Percentiles rank a stretch among this genome's conserved stretches.
These are phyloP conservation scores for Falco columbarius DNA, from an alignment of 2,797 vertebrate genomes.

Conservation along the genomic window DNA sequence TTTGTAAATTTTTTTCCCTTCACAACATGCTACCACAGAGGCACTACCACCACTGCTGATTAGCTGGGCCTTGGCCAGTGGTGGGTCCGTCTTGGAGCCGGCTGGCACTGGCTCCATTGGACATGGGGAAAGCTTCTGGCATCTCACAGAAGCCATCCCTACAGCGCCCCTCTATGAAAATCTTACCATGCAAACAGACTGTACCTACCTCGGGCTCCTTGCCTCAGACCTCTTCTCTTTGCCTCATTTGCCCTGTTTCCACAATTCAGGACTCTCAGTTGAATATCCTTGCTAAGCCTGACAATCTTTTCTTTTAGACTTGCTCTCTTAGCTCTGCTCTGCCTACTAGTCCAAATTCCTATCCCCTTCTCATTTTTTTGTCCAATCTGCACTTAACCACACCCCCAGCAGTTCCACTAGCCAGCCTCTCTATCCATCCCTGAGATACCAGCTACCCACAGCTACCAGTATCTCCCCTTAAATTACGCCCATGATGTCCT, in stretches of 20 bases:
- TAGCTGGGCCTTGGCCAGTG: too few relatives aligned
- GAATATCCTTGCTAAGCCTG: neutral
- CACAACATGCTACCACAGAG: too few relatives aligned
- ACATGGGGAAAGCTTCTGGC: too few relatives aligned
- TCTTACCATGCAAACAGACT: too few relatives aligned
- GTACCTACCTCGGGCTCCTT: neutral
- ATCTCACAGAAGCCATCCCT: too few relatives aligned
- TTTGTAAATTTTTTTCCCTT: too few relatives aligned
- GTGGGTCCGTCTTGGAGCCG: too few relatives aligned
- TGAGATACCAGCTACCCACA: neutral
- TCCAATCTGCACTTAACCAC: neutral
- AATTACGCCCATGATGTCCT: neutral
- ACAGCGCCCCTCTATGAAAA: too few relatives aligned
- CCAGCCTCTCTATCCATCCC: neutral
- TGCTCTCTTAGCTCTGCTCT: neutral
- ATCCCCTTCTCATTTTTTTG: neutral
- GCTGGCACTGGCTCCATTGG: too few relatives aligned
- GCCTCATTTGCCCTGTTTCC: neutral
- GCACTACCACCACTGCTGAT: too few relatives aligned
- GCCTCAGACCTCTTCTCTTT: neutral
- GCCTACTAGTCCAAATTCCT: neutral
- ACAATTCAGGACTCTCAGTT: neutral
- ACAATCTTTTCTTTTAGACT: neutral
- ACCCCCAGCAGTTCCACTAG: neutral
- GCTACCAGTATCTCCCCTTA: neutral